Evolutionary conservation across 2,113 vertebrate genomes (phyloP).

Genomic region (Cacatua alba): DNA sequence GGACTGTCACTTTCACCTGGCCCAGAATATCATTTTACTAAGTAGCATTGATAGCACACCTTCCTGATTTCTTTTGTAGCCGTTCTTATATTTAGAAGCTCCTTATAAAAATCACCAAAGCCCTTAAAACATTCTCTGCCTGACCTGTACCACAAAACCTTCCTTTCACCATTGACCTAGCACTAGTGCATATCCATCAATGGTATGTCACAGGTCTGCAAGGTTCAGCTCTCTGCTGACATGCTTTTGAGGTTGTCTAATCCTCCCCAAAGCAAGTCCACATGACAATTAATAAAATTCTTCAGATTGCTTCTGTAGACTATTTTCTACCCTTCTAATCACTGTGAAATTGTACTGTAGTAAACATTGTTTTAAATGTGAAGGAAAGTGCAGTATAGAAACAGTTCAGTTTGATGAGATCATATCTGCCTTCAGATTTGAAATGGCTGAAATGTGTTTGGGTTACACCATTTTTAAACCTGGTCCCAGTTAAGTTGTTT

Average conservation of each 20-base stretch:
- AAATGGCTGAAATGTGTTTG: not conserved
- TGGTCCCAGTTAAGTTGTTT: not conserved
- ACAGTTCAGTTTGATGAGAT: not conserved
- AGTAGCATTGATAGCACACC: not conserved
- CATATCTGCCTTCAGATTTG: not conserved
- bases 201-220: not conserved
- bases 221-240: constrained; percentile 2
- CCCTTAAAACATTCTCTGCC: not conserved
- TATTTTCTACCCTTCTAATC: not conserved
- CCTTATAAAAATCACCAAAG: not conserved
- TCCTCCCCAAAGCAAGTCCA: constrained; percentile 1
- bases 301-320: not conserved
- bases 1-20: not conserved
- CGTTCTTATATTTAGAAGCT: not conserved
- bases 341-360: not conserved
- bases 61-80: not conserved
- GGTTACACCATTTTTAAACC: not conserved
- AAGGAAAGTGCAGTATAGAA: not conserved
- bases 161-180: not conserved
- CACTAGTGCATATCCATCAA: not conserved
- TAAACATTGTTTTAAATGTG: not conserved
- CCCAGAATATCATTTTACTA: not conserved
- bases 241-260: not conserved
- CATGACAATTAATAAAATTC: not conserved
- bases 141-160: not conserved